Base-by-base conservation (phyloP, 2,113 vertebrate genomes). In the Brachyhypopomus gauderio region DNA sequence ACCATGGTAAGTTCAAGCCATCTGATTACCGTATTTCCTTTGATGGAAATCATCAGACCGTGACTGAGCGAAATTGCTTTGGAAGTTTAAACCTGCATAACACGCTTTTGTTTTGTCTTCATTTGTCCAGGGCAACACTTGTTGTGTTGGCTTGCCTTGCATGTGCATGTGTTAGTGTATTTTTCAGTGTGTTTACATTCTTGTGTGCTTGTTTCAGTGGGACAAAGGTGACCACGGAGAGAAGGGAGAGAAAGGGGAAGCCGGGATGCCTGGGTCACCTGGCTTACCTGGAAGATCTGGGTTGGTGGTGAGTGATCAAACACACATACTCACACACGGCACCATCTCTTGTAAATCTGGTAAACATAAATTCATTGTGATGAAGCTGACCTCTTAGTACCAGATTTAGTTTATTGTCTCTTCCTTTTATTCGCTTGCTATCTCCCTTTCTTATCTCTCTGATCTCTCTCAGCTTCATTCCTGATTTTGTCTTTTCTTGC, bases 221-320 rank as follows among this genome's bases (percentile, higher is more conserved):
- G 86, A 91, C 22, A 94, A 75, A 22, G 92, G 91, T 16, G 88
- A 91, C 4, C 66, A 84, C 0, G 94, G 95, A 30, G 75, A 93
- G 72, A 93, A 93, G 88, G 94, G 95, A 81, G 94, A 95, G 84
- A 95, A 93, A 85, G 96, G 96, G 84, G 96, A 96, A 27, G 79
- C 92, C 0, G 92, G 92, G 22, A 83, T 85, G 2, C 79, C 85
- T 0, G 96, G 96, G 20, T 90, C 86, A 52, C 93, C 94, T 52
- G 96, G 96, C 38, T 80, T 88, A 3, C 95, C 95, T 0, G 96
- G 97, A 84, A 93, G 80, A 88, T 92, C 93, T 0, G 96, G 97
- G 67, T 82, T 89, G 25, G 86, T 89, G 87, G 97, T 98, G 89
- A 95, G 95, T 93, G 72, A 77, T 72, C 27, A 66, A 59, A 34